phyloP scores from a whole-genome alignment of 2,797 vertebrate species.

The Siniperca scherzeri region DNA sequence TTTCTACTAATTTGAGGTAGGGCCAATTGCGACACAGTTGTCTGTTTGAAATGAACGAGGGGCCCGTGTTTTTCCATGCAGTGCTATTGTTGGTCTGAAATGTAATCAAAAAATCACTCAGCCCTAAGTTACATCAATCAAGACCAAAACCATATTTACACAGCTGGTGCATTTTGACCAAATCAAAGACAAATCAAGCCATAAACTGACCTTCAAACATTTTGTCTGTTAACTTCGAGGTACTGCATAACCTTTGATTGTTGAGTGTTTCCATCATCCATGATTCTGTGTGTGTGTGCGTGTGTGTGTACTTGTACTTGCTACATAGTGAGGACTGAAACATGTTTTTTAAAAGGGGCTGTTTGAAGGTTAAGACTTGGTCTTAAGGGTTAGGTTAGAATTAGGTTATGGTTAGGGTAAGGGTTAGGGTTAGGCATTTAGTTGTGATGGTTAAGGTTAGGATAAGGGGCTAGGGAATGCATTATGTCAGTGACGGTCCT shows the following conservation, averaged over 20 bases:
- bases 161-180: constrained; percentile 5
- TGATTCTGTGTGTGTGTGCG: neutral
- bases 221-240: constrained; percentile 1
- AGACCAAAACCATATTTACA: neutral
- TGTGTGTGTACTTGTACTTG: neutral
- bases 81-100: neutral
- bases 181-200: constrained; percentile 31
- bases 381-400: too few species aligned
- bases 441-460: too few species aligned
- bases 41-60: neutral
- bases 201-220: neutral
- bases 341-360: too few species aligned
- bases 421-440: too few species aligned
- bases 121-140: constrained; percentile 1
- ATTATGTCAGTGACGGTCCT: too few species aligned
- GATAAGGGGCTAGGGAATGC: too few species aligned
- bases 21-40: neutral
- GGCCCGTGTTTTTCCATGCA: neutral
- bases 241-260: neutral
- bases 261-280: neutral
- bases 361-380: too few species aligned
- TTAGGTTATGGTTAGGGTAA: too few species aligned
- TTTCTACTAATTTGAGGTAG: neutral
- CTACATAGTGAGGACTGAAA: too few species aligned
- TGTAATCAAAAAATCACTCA: constrained; percentile 16